Percentiles rank a stretch among this genome's conserved stretches.
Conservation (phyloP, 2,888 invertebrate genomes). For the Trilocha varians region DNA sequence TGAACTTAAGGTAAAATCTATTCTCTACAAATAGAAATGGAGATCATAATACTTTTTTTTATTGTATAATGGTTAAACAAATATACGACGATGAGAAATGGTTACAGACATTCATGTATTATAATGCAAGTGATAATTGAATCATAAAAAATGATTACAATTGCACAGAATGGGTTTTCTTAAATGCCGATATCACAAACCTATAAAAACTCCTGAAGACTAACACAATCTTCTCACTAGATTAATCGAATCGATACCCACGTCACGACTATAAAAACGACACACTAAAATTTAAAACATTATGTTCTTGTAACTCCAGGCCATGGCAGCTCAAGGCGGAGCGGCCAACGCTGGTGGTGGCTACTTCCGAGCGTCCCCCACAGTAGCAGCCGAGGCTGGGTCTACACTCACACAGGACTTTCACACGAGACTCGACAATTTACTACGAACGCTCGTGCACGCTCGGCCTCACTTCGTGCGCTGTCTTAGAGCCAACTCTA, state of each 20-base stretch:
- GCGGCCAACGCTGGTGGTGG: constrained; percentile 73
- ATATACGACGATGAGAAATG: no score
- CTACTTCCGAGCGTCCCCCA: constrained; percentile 91
- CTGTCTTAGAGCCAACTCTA: constrained; percentile 90
- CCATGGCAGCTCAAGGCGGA: constrained; percentile 74
- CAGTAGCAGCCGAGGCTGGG: constrained; percentile 89
- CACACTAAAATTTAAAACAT: background rate
- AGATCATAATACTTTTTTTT: background rate
- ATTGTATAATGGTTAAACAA: no score
- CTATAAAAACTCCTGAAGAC: no score
- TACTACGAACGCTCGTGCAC: constrained; percentile 91
- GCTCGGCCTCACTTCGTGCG: constrained; percentile 96
- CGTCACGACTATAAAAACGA: no score
- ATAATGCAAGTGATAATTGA: no score
- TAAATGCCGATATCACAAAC: no score
- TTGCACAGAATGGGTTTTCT: no score
- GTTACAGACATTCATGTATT: no score
- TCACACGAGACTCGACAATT: constrained; percentile 92
- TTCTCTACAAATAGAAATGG: no score
- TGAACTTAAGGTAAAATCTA: constrained; percentile 79
- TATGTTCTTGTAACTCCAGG: constrained; percentile 30
- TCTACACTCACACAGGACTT: constrained; percentile 96
- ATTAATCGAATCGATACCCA: no score
- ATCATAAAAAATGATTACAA: no score
- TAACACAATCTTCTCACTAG: no score